A percentile compares a stretch with the other conserved stretches of the same genome.
Evolutionary conservation across 1,140 invertebrate genomes (phyloP).

Genomic region (Hyphantria cunea): DNA sequence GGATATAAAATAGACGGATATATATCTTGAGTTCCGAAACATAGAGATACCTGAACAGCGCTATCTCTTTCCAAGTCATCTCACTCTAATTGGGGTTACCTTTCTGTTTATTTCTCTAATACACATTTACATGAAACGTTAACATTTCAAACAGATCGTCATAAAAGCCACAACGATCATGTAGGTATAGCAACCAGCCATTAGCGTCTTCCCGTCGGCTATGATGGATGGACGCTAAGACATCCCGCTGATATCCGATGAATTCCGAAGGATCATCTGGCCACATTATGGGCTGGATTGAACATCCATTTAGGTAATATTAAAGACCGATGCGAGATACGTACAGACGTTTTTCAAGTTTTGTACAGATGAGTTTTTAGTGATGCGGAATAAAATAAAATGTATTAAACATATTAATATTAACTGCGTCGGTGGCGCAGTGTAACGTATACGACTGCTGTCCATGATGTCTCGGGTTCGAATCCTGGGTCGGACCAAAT

Average conservation of each 20-base stretch:
- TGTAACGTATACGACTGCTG: too few relatives aligned
- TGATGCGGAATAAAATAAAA: too few relatives aligned
- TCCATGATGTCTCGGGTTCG: too few relatives aligned
- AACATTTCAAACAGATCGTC: not conserved
- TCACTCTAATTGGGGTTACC: too few relatives aligned
- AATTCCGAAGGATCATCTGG: constrained; percentile 5
- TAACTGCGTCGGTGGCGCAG: too few relatives aligned
- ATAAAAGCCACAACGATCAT: not conserved
- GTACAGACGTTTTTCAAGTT: not conserved
- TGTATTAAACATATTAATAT: too few relatives aligned
- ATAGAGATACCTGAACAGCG: too few relatives aligned
- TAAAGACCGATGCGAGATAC: not conserved
- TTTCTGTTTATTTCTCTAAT: not conserved
- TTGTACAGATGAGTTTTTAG: too few relatives aligned
- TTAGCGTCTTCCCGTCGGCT: constrained; percentile 34
- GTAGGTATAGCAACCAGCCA: constrained; percentile 20
- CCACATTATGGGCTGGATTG: not conserved
- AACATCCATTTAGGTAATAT: not conserved
- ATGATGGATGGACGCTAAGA: constrained; percentile 37
- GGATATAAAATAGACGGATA: too few relatives aligned
- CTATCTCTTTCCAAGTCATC: too few relatives aligned
- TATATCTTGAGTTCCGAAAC: too few relatives aligned
- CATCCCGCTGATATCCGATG: constrained; percentile 9
- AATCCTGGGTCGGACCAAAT: too few relatives aligned
- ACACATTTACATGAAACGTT: not conserved